Evolutionary conservation across 2,797 vertebrate genomes (phyloP), one percentile per base, ranked within the genome.

Genomic region (Onychomys arenicola): DNA sequence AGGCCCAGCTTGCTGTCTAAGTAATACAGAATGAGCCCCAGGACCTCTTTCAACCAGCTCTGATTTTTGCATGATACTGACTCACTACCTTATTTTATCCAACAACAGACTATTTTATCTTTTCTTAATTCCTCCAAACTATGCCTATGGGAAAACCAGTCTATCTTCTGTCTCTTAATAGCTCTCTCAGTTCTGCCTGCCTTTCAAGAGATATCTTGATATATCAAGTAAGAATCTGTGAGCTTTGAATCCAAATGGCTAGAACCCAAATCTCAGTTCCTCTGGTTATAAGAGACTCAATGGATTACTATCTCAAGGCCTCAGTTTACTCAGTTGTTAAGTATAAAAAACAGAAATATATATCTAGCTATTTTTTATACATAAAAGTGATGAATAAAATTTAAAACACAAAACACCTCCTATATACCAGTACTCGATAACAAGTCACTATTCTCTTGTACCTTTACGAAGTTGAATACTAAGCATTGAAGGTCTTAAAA

Each of bases 401-500:
- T 88, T 87, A 82, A 52, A 78, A 1, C 27, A 46, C 29, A 52
- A 81, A 92, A 3, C 0, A 59, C 1, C 5, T 29, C 2, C 9
- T 46, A 0, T 59, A 17, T 83, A 46, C 88, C 81, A 86, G 46
- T 76, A 46, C 21, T 94, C 67, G 92, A 11, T 32, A 67, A 67
- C 77, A 91, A 85, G 29, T 92, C 71, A 17, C 3, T 93, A 43
- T 52, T 90, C 94, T 76, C 88, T 67, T 65, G 16, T 10, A 84
- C 37, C 4, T 89, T 69, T 23, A 75, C 52, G 85, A 75, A 90
- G 83, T 78, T 83, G 81, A 93, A 90, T 25, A 89, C 32, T 95
- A 82, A 94, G 59, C 67, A 91, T 67, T 75, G 73, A 90, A 76
- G 2, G 8, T 90, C 27, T 90, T 92, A 90, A 92, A 91, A 96